Evolutionary conservation across 2,888 invertebrate species (phyloP), one percentile per base, ranked within the genome.

Genomic region (Drosophila bunnanda): DNA sequence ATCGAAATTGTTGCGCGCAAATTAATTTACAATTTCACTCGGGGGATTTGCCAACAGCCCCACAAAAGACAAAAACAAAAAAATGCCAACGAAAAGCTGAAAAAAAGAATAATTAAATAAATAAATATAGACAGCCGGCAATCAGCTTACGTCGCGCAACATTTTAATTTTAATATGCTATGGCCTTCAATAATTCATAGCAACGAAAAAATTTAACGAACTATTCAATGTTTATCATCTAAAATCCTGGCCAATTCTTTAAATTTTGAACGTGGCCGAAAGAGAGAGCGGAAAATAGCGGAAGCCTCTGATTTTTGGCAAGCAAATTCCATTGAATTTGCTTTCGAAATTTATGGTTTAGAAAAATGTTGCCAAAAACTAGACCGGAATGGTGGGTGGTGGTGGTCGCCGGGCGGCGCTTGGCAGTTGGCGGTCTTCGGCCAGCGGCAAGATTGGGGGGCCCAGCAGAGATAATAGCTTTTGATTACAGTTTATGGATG

Each of bases 401-500:
- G 41, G 65, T 48, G 70, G 62, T 38, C 30, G 30, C 13, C 48
- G 48, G 46, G n/a, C n/a, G 17, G 30, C 30, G 50, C 34, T 52
- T 22, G 67, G 55, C 44, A 46, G 44, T 46, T 28, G 46, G 28
- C 46, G 17, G 46, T 46, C 46, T 30, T 46, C 7, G 46, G 28
- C 46, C 46, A 46, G 46, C 60, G 53, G 48, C 17, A n/a, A 48
- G 48, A 48, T 48, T 22, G 48, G 52, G 52, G 53, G 46, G 17
- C 75, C 83, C 79, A 79, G 76, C 79, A 84, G 77, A 87, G 84
- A 86, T 86, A 86, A 86, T 86, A 80, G 85, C 85, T 86, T 86
- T 86, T 86, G 85, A 86, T 86, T 86, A 87, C 87, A 86, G 85
- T 86, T 87, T 86, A 86, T 86, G 82, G 82, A 81, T 84, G 85